These are phyloP conservation scores for Gastracanthus pulcherrimus DNA, from an alignment of 2,888 invertebrate species.

Conservation along the genomic window DNA sequence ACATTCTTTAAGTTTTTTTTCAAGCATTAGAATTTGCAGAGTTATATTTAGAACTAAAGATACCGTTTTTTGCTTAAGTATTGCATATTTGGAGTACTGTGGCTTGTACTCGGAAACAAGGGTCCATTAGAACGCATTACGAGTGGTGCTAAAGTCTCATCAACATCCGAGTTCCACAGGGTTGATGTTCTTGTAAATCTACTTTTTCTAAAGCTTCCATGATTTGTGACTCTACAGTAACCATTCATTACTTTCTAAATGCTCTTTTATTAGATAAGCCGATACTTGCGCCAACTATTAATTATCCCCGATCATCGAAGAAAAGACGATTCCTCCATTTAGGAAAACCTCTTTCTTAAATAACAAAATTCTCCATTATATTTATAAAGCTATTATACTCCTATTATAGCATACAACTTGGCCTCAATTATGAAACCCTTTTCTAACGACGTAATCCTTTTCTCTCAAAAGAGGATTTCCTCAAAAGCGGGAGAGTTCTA, in stretches of 20 bases:
- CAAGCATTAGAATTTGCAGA: no score
- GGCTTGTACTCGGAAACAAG: no score
- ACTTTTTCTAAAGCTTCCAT: neutral
- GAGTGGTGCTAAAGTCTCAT: no score
- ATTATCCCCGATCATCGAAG: neutral
- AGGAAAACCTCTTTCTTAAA: neutral
- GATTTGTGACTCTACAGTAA: neutral
- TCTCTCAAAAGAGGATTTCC: neutral
- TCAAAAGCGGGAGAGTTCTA: neutral
- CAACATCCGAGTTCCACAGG: no score
- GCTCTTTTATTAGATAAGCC: slow-evolving; percentile 7
- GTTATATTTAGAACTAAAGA: no score
- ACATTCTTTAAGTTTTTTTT: no score
- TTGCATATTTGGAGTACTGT: no score
- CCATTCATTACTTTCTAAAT: neutral
- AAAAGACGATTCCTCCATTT: slow-evolving; percentile 2
- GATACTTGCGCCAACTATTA: slow-evolving; percentile 27
- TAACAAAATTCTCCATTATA: neutral
- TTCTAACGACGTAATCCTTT: neutral
- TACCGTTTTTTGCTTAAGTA: no score
- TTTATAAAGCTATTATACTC: neutral
- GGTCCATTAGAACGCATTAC: no score
- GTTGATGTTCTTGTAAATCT: no score
- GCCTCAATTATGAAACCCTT: neutral
- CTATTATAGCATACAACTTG: neutral